phyloP scores from a whole-genome alignment of 2,113 vertebrate species.

The Proterorhinus semilunaris region DNA sequence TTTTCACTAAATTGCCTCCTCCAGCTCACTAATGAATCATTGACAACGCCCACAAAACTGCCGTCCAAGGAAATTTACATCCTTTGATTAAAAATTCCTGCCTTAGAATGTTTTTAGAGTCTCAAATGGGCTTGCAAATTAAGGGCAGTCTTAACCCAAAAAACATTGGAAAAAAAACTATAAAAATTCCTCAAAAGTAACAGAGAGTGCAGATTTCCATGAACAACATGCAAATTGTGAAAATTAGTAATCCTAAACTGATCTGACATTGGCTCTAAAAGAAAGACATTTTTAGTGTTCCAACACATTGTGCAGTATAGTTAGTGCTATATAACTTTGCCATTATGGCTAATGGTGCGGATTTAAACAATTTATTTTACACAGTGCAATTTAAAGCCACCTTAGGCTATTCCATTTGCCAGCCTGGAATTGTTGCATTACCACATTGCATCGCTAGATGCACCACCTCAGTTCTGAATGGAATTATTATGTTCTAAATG shows the following conservation, averaged over 20 bases:
- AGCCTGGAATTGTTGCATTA: no score
- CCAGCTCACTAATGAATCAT: constrained; percentile 62
- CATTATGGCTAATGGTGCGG: no score
- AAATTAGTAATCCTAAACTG: neutral
- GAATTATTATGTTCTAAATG: no score
- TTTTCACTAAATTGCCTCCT: constrained; percentile 33
- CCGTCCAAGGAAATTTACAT: constrained; percentile 64
- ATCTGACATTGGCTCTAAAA: neutral
- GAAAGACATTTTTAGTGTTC: no score
- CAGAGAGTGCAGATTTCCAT: neutral
- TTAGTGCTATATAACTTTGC: no score
- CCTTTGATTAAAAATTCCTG: constrained; percentile 65
- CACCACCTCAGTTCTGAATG: no score
- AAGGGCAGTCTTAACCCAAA: constrained; percentile 25
- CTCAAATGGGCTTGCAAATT: constrained; percentile 39
- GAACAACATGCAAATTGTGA: neutral
- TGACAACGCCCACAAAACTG: constrained; percentile 56
- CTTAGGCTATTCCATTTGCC: no score
- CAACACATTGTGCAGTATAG: no score
- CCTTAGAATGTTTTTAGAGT: constrained; percentile 29
- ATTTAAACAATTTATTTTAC: no score
- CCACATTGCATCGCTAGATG: no score
- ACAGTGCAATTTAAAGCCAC: no score
- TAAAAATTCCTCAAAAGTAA: neutral
- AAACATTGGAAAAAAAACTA: neutral